These are phyloP conservation scores for Ovis canadensis DNA, from an alignment of 2,113 vertebrate species.

Conservation along the genomic window DNA sequence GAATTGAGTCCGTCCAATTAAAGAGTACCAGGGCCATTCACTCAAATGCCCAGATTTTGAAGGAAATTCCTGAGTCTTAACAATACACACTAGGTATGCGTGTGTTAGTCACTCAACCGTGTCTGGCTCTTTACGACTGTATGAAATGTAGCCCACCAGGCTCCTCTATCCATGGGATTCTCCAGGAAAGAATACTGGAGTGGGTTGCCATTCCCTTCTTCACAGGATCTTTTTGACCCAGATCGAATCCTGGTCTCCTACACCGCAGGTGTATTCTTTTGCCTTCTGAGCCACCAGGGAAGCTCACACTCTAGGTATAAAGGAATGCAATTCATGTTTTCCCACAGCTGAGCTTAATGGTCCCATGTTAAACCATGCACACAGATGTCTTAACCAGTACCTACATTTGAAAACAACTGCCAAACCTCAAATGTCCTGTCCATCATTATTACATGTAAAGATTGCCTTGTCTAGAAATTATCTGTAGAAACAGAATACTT, in stretches of 20 bases:
- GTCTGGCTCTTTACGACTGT: neutral
- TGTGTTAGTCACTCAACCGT: neutral
- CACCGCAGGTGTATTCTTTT: neutral
- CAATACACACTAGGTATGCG: neutral
- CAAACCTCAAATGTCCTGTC: neutral
- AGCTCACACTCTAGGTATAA: neutral
- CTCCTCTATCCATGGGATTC: neutral
- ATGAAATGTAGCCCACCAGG: neutral
- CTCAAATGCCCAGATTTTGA: neutral
- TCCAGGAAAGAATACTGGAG: neutral
- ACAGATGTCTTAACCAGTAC: neutral
- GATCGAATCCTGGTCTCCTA: rapidly evolving
- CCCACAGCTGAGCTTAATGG: neutral
- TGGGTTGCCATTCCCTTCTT: neutral
- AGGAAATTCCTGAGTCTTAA: neutral
- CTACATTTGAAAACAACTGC: neutral
- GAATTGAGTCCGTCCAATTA: neutral
- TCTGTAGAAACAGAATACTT: neutral
- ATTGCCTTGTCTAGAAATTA: neutral
- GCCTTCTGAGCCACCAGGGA: neutral
- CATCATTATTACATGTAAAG: neutral
- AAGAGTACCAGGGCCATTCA: neutral
- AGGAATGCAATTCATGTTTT: neutral
- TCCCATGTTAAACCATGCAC: neutral
- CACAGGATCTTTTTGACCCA: neutral